A percentile compares a stretch with the other conserved stretches of the same genome.
These are phyloP conservation scores for Upupa epops DNA, from an alignment of 2,113 vertebrate genomes.

Conservation along the genomic window DNA sequence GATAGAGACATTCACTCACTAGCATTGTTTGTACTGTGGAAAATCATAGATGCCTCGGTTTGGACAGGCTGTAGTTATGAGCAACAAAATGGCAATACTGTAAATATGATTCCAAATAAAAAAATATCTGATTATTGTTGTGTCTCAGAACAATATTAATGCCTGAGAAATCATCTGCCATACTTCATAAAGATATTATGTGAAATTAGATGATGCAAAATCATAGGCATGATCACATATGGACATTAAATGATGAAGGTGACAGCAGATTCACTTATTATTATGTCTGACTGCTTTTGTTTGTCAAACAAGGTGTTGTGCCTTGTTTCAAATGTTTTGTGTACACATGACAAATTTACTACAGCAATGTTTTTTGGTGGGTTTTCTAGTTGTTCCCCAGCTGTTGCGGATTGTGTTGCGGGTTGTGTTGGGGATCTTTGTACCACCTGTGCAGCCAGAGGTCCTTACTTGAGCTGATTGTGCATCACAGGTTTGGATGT, in stretches of 20 bases:
- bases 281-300: conserved; percentile 25
- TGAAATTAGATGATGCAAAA: neutral
- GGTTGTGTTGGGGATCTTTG: neutral
- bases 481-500: conserved; percentile 34
- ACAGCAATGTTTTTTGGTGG: neutral
- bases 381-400: neutral
- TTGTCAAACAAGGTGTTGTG: conserved; percentile 21
- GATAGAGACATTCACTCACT: neutral
- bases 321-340: conserved; percentile 2
- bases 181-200: neutral
- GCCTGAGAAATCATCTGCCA: neutral
- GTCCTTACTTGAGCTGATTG: conserved; percentile 9
- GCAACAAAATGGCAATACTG: neutral
- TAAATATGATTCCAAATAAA: neutral
- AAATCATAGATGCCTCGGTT: neutral
- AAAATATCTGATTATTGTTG: neutral
- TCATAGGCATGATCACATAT: neutral
- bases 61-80: neutral
- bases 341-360: neutral
- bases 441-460: conserved; percentile 14
- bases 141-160: neutral
- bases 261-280: neutral
- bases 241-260: neutral
- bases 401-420: neutral
- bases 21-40: neutral